Evolutionary conservation across 2,888 invertebrate genomes (phyloP).

Genomic region (Erebia ligea): DNA sequence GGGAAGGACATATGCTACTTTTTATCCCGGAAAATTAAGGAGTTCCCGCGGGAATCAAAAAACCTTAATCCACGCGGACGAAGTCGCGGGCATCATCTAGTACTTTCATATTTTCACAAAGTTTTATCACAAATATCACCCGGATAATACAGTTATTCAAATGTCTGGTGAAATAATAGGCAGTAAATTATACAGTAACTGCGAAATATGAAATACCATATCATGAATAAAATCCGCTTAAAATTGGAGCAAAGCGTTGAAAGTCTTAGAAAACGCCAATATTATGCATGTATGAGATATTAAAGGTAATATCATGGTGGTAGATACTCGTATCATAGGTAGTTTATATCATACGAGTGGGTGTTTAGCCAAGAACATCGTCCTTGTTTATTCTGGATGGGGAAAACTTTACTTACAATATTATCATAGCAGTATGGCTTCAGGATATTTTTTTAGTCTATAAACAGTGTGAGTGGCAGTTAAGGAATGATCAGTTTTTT

Average conservation of each 20-base stretch:
- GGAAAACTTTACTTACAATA: too few relatives aligned
- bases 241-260: neutral
- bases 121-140: neutral
- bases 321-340: too few relatives aligned
- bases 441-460: too few relatives aligned
- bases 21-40: too few relatives aligned
- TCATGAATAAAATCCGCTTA: conserved; percentile 13
- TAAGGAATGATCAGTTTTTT: too few relatives aligned
- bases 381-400: neutral
- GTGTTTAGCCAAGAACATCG: neutral
- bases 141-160: conserved; percentile 8
- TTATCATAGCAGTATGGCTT: too few relatives aligned
- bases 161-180: neutral
- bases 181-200: neutral
- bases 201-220: conserved; percentile 8
- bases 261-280: conserved; percentile 24
- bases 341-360: neutral
- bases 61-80: too few relatives aligned
- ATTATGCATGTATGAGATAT: conserved; percentile 37
- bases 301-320: neutral
- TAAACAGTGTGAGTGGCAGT: too few relatives aligned
- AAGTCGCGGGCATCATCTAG: too few relatives aligned
- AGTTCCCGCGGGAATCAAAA: too few relatives aligned
- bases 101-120: neutral
- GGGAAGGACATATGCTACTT: too few relatives aligned